Conservation (phyloP, 2,797 vertebrate species). For the Gadopsis bispinosus region DNA sequence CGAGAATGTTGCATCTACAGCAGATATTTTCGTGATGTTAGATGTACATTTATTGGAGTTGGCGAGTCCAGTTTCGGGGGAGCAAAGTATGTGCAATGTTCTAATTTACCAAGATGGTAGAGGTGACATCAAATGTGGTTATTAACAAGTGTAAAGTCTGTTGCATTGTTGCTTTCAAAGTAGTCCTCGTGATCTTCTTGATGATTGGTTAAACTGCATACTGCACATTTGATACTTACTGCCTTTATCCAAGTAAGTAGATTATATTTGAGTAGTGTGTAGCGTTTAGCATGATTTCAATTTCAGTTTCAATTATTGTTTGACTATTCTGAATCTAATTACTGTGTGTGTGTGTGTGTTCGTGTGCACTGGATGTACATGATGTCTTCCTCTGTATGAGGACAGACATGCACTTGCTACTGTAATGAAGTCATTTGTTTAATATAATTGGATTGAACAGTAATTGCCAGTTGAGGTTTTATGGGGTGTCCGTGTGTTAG, state of each 20-base stretch:
- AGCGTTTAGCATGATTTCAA: conserved; percentile 34
- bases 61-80: no score
- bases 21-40: background rate
- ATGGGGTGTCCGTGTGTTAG: background rate
- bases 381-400: conserved; percentile 5
- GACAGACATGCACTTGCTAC: background rate
- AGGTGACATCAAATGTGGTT: background rate
- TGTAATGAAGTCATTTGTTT: conserved; percentile 33
- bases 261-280: background rate
- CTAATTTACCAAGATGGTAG: background rate
- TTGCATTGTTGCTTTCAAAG: background rate
- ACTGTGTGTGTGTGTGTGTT: background rate
- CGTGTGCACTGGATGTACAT: background rate
- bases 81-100: background rate
- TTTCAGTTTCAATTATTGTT: conserved; percentile 25
- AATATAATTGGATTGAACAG: conserved; percentile 13
- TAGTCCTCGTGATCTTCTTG: no score
- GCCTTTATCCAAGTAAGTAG: background rate
- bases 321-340: conserved; percentile 20
- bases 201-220: background rate
- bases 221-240: background rate
- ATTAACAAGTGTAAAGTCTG: background rate
- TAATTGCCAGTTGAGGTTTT: background rate
- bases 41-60: background rate
- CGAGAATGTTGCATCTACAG: background rate